Evolutionary conservation across 2,797 vertebrate genomes (phyloP), one percentile per base, ranked within the genome.

Genomic region (Clamator glandarius): DNA sequence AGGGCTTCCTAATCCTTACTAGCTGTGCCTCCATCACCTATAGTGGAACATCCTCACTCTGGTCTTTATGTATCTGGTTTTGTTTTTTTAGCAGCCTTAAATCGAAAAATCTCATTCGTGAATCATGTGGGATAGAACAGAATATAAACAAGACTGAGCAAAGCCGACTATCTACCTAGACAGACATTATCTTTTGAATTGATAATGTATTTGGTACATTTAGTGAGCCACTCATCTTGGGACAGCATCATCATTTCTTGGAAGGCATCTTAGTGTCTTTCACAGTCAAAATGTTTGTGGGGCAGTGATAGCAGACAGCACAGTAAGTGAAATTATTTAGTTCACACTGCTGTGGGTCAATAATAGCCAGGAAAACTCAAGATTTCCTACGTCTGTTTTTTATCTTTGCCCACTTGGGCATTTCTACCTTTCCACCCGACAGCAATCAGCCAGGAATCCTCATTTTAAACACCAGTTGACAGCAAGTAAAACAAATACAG

Each of bases 351-450:
- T 59, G 2, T 41, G n/a, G 85, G 54, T 42, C 61, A 81, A 25
- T 36, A 83, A 57, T 1, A 88, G 26, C 17, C 41, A 83, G 5
- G 35, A 80, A 87, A 88, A 66, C 14, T 61, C 64, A 61, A 1
- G 0, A 57, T 25, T 77, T 94, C 64, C n/a, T 82, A 48, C 41
- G 83, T 24, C 33, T 74, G 35, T 64, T 90, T 74, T 72, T 36
- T 41, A 2, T 50, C 36, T 51, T 70, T 61, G n/a, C 25, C 21
- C 29, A 68, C 41, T 7, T n/a, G 16, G 52, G 44, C 26, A 39
- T 42, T 84, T 75, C 61, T 48, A 87, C 41, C 68, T 77, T 91
- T 90, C 42, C 55, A 88, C 70, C 66, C 76, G 42, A 59, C 11
- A 74, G 25, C n/a, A 77, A 67, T 44, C 58, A 64, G n/a, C 14